Conservation (phyloP, 2,888 invertebrate genomes). For the Smittia sp. region DNA sequence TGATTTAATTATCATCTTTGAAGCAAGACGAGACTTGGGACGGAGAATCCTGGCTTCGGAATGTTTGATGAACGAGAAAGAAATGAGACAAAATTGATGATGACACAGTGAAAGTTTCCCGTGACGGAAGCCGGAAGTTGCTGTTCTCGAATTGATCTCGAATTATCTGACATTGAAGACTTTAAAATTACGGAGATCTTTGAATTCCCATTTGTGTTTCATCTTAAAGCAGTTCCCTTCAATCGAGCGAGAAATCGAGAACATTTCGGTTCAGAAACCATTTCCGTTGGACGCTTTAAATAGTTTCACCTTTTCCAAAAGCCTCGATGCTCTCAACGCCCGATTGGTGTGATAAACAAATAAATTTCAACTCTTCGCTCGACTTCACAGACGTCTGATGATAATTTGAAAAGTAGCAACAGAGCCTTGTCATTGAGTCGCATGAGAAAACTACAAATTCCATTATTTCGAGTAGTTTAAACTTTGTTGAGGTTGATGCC, state of each 20-base stretch:
- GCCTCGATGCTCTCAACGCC: no score
- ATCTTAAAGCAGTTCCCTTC: neutral
- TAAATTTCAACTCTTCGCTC: no score
- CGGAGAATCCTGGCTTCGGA: no score
- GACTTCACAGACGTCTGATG: no score
- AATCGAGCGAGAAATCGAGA: neutral
- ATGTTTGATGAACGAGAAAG: conserved; percentile 1
- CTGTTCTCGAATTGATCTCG: neutral
- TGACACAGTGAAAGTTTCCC: neutral
- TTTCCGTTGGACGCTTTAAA: conserved; percentile 1
- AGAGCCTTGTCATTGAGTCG: no score
- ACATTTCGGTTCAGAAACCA: neutral
- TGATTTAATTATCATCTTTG: conserved; percentile 12
- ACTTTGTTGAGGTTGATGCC: conserved; percentile 14
- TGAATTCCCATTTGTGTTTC: neutral
- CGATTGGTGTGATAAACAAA: no score
- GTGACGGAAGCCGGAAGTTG: conserved; percentile 14
- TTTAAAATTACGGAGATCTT: neutral
- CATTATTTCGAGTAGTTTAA: neutral
- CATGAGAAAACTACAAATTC: neutral
- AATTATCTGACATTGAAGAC: neutral
- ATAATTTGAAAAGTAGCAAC: no score
- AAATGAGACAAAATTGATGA: conserved; percentile 23
- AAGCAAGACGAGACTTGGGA: neutral
- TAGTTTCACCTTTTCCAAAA: no score